A percentile compares a stretch with the other conserved stretches of the same genome.
Evolutionary conservation across 2,797 vertebrate genomes (phyloP).

Genomic region (Scomberomorus guttatus): DNA sequence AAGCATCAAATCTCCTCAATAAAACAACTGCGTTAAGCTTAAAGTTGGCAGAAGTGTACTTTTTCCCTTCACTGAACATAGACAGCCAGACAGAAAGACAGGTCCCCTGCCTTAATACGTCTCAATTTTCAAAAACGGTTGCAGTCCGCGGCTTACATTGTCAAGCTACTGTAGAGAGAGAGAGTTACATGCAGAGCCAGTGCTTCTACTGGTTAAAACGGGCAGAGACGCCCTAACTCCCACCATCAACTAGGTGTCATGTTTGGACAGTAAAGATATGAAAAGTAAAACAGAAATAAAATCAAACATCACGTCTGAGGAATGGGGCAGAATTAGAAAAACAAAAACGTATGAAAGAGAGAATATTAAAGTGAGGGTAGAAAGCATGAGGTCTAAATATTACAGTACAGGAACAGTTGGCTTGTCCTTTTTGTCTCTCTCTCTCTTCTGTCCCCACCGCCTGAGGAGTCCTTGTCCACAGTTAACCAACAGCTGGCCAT

Average conservation of each 20-base stretch:
- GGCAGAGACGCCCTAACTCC: conserved; percentile 59
- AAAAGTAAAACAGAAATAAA: conserved; percentile 42
- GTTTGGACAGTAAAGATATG: conserved; percentile 59
- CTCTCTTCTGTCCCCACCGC: conserved; percentile 89
- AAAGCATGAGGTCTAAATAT: conserved; percentile 79
- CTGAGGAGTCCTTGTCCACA: conserved; percentile 92
- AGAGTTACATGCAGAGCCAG: conserved; percentile 79
- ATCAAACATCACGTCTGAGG: conserved; percentile 53
- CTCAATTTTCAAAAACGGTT: conserved; percentile 71
- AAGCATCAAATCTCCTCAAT: conserved; percentile 56
- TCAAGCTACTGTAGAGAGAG: conserved; percentile 77
- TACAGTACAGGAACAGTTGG: conserved; percentile 84
- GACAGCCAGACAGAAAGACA: conserved; percentile 69
- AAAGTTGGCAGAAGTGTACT: conserved; percentile 73
- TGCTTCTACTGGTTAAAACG: conserved; percentile 66
- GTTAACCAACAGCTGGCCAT: conserved; percentile 89
- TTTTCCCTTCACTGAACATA: conserved; percentile 78
- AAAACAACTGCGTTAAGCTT: conserved; percentile 67
- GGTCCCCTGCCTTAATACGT: conserved; percentile 55
- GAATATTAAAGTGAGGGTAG: conserved; percentile 55
- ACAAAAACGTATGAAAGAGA: conserved; percentile 39
- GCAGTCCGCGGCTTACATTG: conserved; percentile 79
- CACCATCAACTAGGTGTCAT: conserved; percentile 56
- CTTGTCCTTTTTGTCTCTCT: conserved; percentile 73
- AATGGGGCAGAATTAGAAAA: conserved; percentile 54